Evolutionary conservation across 2,888 invertebrate species (phyloP).

Genomic region (Pandemis cinnamomeana): DNA sequence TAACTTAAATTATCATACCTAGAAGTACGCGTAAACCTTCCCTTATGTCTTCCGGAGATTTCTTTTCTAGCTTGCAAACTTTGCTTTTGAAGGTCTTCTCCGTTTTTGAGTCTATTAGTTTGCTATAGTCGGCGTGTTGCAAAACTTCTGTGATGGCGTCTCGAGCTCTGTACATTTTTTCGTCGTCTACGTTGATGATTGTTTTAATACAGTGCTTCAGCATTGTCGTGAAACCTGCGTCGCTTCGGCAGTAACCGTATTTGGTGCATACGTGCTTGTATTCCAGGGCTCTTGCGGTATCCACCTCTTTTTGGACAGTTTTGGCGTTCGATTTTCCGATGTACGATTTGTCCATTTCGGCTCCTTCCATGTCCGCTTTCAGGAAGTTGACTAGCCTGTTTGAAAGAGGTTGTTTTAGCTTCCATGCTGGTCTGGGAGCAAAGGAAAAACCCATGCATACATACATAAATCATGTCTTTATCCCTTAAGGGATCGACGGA

Average conservation of each 20-base stretch:
- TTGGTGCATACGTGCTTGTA: slow-evolving; percentile 54
- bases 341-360: background rate
- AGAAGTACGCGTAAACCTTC: slow-evolving; percentile 49
- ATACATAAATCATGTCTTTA: too few species aligned
- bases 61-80: slow-evolving; percentile 42
- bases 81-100: slow-evolving; percentile 40
- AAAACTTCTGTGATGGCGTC: slow-evolving; percentile 57
- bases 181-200: slow-evolving; percentile 48
- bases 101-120: slow-evolving; percentile 44
- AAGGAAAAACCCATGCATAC: too few species aligned
- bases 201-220: slow-evolving; percentile 48
- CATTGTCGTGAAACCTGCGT: slow-evolving; percentile 51
- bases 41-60: slow-evolving; percentile 42
- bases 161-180: slow-evolving; percentile 49
- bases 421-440: too few species aligned
- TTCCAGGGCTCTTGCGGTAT: slow-evolving; percentile 51
- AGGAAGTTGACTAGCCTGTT: slow-evolving; percentile 53
- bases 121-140: slow-evolving; percentile 47
- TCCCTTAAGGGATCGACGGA: too few species aligned
- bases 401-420: background rate
- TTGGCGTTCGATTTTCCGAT: background rate
- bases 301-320: slow-evolving; percentile 50
- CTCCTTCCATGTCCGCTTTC: slow-evolving; percentile 47
- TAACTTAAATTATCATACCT: background rate
- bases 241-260: slow-evolving; percentile 56